phyloP scores from a whole-genome alignment of 1,140 invertebrate species.

The Gonatopus flavifemur region DNA sequence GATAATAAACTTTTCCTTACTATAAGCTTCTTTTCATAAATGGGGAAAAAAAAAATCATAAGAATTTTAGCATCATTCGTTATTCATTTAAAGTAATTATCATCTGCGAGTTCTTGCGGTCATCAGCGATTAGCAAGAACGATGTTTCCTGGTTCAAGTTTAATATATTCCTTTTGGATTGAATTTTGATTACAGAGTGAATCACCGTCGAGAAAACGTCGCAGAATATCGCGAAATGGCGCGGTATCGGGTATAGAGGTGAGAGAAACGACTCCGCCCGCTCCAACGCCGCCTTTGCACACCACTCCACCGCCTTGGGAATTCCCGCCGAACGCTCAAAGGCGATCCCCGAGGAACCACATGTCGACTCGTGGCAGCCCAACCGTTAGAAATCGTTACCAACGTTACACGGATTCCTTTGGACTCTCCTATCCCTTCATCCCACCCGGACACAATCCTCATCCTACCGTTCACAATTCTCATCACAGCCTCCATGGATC shows the following conservation, averaged over 20 bases:
- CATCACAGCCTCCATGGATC: constrained; percentile 35
- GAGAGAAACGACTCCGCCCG: constrained; percentile 43
- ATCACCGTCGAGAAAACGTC: constrained; percentile 50
- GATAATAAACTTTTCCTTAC: too few species aligned
- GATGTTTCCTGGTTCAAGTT: not conserved
- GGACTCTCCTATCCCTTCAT: constrained; percentile 40
- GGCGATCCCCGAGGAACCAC: constrained; percentile 47
- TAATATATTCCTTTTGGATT: constrained; percentile 1
- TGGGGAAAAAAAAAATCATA: not conserved
- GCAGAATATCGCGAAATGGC: constrained; percentile 51
- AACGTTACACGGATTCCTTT: constrained; percentile 44
- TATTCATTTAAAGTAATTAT: too few species aligned
- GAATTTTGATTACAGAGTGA: constrained; percentile 43
- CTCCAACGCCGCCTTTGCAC: constrained; percentile 40
- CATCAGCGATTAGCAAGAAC: not conserved
- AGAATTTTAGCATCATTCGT: not conserved
- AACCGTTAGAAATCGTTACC: constrained; percentile 46
- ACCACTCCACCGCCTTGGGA: constrained; percentile 46
- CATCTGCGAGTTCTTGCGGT: not conserved
- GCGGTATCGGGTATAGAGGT: constrained; percentile 47
- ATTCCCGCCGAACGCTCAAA: constrained; percentile 37
- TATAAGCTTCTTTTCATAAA: not conserved
- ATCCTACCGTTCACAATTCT: constrained; percentile 37
- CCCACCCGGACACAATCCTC: constrained; percentile 43
- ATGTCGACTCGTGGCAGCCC: constrained; percentile 45